Conservation (phyloP, 1,140 invertebrate genomes). For the Drosophila grimshawi region DNA sequence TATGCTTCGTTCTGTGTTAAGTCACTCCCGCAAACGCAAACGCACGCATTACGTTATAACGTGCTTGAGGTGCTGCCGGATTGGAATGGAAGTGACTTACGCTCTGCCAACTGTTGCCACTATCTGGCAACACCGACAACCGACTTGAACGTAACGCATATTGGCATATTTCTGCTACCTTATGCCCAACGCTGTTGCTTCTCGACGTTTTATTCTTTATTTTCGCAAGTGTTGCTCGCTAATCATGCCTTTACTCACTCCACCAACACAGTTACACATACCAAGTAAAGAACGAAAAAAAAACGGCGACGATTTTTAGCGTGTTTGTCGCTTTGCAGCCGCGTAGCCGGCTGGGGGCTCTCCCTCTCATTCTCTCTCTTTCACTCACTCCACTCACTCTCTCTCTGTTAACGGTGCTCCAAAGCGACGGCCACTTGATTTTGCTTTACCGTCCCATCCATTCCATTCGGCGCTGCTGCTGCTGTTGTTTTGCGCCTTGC, state of each 20-base stretch:
- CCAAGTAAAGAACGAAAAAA: conserved; percentile 16
- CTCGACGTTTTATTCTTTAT: conserved; percentile 8
- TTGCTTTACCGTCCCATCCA: conserved; percentile 31
- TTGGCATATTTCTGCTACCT: conserved; percentile 31
- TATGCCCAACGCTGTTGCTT: conserved; percentile 15
- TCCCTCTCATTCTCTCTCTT: conserved; percentile 3
- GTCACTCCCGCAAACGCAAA: too few species aligned
- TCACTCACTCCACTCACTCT: conserved; percentile 8
- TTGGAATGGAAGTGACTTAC: neutral
- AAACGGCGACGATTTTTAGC: conserved; percentile 21
- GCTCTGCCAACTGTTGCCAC: conserved; percentile 14
- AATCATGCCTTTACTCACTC: conserved; percentile 36
- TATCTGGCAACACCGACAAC: conserved; percentile 29
- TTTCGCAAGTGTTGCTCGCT: conserved; percentile 48
- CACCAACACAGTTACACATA: conserved; percentile 24
- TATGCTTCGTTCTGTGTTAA: too few species aligned
- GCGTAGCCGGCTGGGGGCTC: conserved; percentile 31
- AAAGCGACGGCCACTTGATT: conserved; percentile 36
- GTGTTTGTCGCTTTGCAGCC: conserved; percentile 44
- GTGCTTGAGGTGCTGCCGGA: conserved; percentile 1
- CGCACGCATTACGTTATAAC: neutral
- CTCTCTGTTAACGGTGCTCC: conserved; percentile 35
- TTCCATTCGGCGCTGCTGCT: neutral
- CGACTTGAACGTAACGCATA: neutral
- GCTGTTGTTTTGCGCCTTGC: conserved; percentile 43